Base-by-base conservation (phyloP, 2,888 invertebrate species). In the Oscheius sp. region DNA sequence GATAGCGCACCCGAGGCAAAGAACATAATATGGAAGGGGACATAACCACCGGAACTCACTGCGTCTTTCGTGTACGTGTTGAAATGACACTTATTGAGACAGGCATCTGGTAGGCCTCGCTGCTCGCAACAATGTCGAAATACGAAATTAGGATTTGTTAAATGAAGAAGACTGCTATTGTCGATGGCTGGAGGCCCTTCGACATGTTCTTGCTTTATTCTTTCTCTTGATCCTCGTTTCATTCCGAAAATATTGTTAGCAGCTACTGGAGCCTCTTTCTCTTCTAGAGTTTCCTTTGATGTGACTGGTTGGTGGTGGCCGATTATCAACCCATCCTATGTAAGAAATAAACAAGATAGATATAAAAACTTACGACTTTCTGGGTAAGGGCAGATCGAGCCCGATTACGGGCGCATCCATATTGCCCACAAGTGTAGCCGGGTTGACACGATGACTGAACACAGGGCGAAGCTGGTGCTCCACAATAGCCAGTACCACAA, bases 51-150 rank as follows among this genome's bases (percentile, higher is more conserved):
- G 23, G n/a, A 21, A 56, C 74, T 49, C 29, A 85, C 86, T 58
- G 82, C 76, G 72, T 87, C 86, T 52, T 85, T 88, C 16, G 84
- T 86, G 74, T 80, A 87, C 2, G 78, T 74, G 72, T 87, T 87
- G 76, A 86, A 87, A 64, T 87, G 80, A 53, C 87, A 87, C 64
- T 88, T 87, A 52, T 74, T 76, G 29, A 88, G 76, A 66, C 87
- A 87, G 0, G 86, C 78, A 59, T 87, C 87, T 1, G 87, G 87
- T 18, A 87, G 78, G 16, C 79, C 80, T 16, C 87, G 73, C 69
- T 88, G 85, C 77, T 87, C 87, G 59, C 87, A 87, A 69, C 87
- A 87, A 72, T 88, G 85, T 18, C 86, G 84, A 81, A 87, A 87
- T 46, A 87, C 74, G 75, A 75, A 84, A 73, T 87, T 87, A 1